These are phyloP conservation scores for Nematolebias whitei DNA, from an alignment of 2,113 vertebrate species.

Conservation along the genomic window DNA sequence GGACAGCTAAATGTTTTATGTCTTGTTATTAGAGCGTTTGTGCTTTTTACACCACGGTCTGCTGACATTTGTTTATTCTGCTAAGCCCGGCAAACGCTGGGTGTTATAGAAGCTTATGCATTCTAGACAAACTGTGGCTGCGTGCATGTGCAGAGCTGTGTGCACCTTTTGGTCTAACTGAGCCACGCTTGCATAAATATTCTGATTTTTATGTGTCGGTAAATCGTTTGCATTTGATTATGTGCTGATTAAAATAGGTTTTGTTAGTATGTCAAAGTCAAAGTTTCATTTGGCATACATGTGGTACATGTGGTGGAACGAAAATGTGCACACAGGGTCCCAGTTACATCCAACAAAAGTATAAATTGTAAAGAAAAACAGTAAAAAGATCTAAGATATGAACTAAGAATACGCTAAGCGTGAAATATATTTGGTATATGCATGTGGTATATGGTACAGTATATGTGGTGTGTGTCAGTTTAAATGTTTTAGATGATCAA, in stretches of 20 bases:
- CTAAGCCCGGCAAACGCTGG: conserved; percentile 1
- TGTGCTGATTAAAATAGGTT: too few species aligned
- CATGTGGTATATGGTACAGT: too few species aligned
- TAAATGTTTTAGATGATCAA: conserved; percentile 2
- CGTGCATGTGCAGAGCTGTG: background rate
- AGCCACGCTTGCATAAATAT: conserved; percentile 17
- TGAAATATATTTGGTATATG: background rate
- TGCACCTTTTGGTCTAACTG: background rate
- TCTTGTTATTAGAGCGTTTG: background rate
- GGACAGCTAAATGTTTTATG: conserved; percentile 7
- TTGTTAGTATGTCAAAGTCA: too few species aligned
- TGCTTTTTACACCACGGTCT: conserved; percentile 18
- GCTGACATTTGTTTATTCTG: conserved; percentile 19
- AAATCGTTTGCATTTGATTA: too few species aligned
- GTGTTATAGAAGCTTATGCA: conserved; percentile 4
- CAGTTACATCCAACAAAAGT: too few species aligned
- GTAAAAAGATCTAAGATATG: too few species aligned
- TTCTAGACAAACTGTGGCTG: background rate
- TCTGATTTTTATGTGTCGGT: conserved; percentile 10
- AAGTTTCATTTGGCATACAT: too few species aligned
- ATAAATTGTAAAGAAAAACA: too few species aligned
- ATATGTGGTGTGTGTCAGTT: conserved; percentile 7
- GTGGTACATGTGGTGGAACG: too few species aligned
- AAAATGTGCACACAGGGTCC: too few species aligned
- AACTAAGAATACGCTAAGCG: too few species aligned